Evolutionary conservation across 2,113 vertebrate species (phyloP), one percentile per base, ranked within the genome.

Genomic region (Rhabdornis inornatus): DNA sequence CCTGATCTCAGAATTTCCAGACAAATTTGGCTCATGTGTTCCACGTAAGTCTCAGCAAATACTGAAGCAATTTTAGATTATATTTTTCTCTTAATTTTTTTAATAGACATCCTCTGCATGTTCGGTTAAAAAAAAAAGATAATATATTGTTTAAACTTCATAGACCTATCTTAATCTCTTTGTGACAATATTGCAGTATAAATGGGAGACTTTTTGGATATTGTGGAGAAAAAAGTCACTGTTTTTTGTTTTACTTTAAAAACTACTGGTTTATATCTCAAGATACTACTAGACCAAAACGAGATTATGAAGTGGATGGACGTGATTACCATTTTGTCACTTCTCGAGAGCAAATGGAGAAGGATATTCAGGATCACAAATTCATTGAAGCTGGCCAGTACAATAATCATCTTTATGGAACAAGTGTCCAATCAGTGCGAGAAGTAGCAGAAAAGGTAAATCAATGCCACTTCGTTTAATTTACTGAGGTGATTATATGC

Each of bases 381-480:
- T 99, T 99, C 97, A 99, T 99, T 93, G 99, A 99, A 98, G 99
- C 99, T 66, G 99, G 99, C n/a, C 99, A 99, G 95, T 99, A 99
- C 98, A 99, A 99, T 98, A 99, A 98, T 96, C 99, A 99, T 96
- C 98, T 99, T 61, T 99, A 99, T 87, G 99, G 99, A 69, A 99
- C 99, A 94, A 99, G 99, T 52, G 99, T 99, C n/a, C 99, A 99
- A 61, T 99, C 99, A 37, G 99, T 99, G 80, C 98, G 98, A 47
- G 98, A 99, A 97, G 99, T 99, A 85, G 99, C 99, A 7, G 99
- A 99, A 97, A 99, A 99, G 99, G 99, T 99, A 96, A 93, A 47
- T 69, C 55, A 13, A 13, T 39, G 56, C 52, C 45, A 39, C 77
- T 89, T 87, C 21, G 53, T 89, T 92, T 35, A 8, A 23, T 89